Percentiles rank a stretch among this genome's conserved stretches.
Evolutionary conservation across 2,797 vertebrate genomes (phyloP).

Genomic region (Clarias laeviceps): DNA sequence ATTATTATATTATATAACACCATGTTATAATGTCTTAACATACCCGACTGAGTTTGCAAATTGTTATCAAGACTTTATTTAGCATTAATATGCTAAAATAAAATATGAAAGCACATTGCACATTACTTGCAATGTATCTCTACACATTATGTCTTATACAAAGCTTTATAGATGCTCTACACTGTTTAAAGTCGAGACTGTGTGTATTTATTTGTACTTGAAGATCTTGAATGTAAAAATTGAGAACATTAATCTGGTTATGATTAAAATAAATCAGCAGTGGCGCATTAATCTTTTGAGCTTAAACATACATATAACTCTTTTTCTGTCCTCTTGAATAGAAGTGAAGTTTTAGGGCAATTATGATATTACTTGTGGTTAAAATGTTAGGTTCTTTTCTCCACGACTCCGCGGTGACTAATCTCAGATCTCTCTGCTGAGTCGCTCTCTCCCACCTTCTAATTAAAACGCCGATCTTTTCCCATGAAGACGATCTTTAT

Average conservation of each 20-base stretch:
- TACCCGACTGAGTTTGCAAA: background rate
- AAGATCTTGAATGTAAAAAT: background rate
- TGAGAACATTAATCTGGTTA: background rate
- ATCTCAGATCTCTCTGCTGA: conserved; percentile 31
- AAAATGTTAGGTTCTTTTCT: conserved; percentile 6
- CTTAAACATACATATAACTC: background rate
- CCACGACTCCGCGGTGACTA: conserved; percentile 21
- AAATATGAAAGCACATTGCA: background rate
- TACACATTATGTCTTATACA: background rate
- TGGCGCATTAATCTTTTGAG: background rate
- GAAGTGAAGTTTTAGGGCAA: background rate
- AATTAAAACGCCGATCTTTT: conserved; percentile 37
- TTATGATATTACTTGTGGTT: conserved; percentile 11
- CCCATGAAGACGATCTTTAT: conserved; percentile 38
- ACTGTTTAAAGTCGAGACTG: background rate
- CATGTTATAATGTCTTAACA: background rate
- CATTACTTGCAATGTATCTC: too few relatives aligned
- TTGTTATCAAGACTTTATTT: background rate
- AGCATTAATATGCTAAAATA: background rate
- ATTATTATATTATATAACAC: background rate
- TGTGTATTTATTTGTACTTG: background rate
- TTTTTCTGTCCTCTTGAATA: background rate
- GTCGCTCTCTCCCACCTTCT: conserved; percentile 38
- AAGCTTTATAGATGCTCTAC: background rate
- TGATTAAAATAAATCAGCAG: background rate